These are phyloP conservation scores for Hermodice carunculata DNA, from an alignment of 2,888 invertebrate genomes.

Conservation along the genomic window DNA sequence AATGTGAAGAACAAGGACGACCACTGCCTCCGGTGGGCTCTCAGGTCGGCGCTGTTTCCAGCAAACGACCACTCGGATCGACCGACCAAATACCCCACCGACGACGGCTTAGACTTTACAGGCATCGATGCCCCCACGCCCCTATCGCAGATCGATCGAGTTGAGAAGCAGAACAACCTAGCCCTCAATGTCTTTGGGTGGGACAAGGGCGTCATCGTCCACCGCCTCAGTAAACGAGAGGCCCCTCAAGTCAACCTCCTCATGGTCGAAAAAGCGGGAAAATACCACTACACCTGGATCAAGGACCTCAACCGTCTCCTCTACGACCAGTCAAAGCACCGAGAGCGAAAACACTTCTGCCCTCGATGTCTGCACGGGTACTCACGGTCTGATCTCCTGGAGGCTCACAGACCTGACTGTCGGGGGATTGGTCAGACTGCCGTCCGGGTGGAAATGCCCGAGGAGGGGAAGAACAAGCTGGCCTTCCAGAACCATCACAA, in stretches of 20 bases:
- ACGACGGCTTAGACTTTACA: slow-evolving; percentile 18
- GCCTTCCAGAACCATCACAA: too few relatives aligned
- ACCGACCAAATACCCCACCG: slow-evolving; percentile 16
- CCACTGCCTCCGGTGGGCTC: slow-evolving; percentile 39
- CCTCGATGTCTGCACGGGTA: slow-evolving; percentile 29
- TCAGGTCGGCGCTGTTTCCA: slow-evolving; percentile 36
- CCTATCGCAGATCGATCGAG: slow-evolving; percentile 21
- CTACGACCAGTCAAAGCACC: neutral
- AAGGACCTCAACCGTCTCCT: slow-evolving; percentile 22
- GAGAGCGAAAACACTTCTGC: slow-evolving; percentile 1
- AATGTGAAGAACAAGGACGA: slow-evolving; percentile 43
- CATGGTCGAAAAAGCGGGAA: slow-evolving; percentile 10
- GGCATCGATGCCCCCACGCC: slow-evolving; percentile 26
- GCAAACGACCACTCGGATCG: slow-evolving; percentile 11
- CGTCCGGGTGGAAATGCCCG: too few relatives aligned
- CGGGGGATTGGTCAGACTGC: neutral
- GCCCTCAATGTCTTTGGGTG: slow-evolving; percentile 30
- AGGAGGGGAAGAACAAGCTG: too few relatives aligned
- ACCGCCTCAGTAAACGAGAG: slow-evolving; percentile 20
- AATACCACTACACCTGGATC: slow-evolving; percentile 31
- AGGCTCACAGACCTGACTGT: slow-evolving; percentile 7
- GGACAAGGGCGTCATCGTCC: slow-evolving; percentile 25
- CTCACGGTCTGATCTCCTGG: slow-evolving; percentile 6
- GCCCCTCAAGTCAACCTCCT: slow-evolving; percentile 21
- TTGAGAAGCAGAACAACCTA: slow-evolving; percentile 33